Conservation (phyloP, 2,888 invertebrate genomes). For the Trichopoda pennipes region DNA sequence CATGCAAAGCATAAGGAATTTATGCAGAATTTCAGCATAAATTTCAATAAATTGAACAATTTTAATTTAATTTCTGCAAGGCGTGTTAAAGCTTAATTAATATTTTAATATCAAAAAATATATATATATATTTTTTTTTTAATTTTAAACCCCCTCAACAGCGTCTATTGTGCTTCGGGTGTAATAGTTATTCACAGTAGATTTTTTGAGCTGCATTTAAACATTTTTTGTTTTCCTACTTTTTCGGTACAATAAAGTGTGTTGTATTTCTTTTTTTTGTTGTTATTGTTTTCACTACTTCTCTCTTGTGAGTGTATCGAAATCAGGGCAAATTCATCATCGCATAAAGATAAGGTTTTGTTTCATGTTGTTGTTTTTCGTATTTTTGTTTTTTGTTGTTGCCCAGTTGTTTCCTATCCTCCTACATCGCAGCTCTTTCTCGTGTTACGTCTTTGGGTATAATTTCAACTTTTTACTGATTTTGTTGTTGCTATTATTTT, state of each 20-base stretch:
- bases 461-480: constrained; percentile 57
- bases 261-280: neutral
- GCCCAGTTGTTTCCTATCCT: constrained; percentile 50
- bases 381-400: constrained; percentile 20
- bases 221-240: constrained; percentile 58
- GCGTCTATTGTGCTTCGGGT: constrained; percentile 6
- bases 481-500: constrained; percentile 43
- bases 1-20: no score
- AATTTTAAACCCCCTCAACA: no score
- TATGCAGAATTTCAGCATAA: no score
- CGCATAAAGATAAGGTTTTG: constrained; percentile 73
- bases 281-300: constrained; percentile 65
- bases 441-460: constrained; percentile 26
- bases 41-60: no score
- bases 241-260: constrained; percentile 60
- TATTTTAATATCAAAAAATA: no score
- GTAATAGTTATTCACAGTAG: constrained; percentile 45
- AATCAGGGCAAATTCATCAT: constrained; percentile 80
- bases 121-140: no score
- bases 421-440: constrained; percentile 21
- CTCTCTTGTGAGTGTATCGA: constrained; percentile 75
- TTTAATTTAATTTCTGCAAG: no score
- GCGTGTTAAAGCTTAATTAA: no score
- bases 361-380: constrained; percentile 47
- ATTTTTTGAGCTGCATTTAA: constrained; percentile 36